A percentile compares a stretch with the other conserved stretches of the same genome.
Evolutionary conservation across 2,113 vertebrate genomes (phyloP).

Genomic region (Alaudala cheleensis): DNA sequence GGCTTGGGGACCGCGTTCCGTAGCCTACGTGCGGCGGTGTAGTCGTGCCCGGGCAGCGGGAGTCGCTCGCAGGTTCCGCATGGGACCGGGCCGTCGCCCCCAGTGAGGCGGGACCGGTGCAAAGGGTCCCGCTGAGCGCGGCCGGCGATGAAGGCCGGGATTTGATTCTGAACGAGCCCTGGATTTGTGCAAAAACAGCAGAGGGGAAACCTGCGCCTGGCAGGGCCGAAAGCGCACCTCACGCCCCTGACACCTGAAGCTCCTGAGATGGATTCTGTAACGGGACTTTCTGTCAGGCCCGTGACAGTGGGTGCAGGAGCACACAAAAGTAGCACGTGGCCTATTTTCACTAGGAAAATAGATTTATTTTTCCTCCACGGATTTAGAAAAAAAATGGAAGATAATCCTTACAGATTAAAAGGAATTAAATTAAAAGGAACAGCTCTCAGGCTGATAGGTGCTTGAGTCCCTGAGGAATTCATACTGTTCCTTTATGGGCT

Average conservation of each 20-base stretch:
- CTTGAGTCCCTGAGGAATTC: not conserved
- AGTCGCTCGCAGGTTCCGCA: not conserved
- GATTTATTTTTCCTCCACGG: not conserved
- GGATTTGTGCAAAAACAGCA: fast-evolving
- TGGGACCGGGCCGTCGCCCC: not conserved
- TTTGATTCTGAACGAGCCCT: fast-evolving
- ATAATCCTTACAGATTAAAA: too few species aligned
- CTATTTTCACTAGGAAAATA: not conserved
- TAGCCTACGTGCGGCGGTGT: fast-evolving
- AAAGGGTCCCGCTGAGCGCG: not conserved
- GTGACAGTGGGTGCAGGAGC: not conserved
- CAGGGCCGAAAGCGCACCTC: fast-evolving
- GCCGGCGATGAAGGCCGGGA: not conserved
- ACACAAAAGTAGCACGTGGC: not conserved
- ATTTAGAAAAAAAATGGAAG: not conserved
- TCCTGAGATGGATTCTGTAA: not conserved
- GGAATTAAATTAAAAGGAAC: too few species aligned
- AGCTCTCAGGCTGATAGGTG: not conserved
- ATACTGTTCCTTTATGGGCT: not conserved
- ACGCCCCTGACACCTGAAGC: fast-evolving
- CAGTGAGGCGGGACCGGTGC: not conserved
- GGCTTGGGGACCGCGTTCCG: fast-evolving
- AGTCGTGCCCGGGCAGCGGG: too few species aligned
- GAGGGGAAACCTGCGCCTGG: fast-evolving
- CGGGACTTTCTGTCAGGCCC: not conserved